A percentile compares a stretch with the other conserved stretches of the same genome.
phyloP scores from a whole-genome alignment of 2,113 vertebrate genomes.

The Sakesphorus luctuosus region DNA sequence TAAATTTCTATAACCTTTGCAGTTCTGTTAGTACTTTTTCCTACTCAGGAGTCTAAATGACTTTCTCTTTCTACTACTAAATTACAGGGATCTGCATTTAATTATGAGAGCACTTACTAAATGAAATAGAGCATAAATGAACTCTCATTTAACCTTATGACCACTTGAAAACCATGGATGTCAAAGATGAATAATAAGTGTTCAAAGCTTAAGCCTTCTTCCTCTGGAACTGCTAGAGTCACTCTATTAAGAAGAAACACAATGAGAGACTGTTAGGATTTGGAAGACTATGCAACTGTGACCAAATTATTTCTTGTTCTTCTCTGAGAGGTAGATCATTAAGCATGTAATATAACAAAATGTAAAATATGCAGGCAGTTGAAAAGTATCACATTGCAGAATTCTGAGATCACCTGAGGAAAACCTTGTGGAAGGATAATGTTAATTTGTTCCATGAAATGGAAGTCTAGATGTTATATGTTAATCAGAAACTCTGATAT shows the following conservation, averaged over 20 bases:
- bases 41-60: constrained; percentile 47
- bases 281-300: not conserved
- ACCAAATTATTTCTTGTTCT: not conserved
- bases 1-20: constrained; percentile 26
- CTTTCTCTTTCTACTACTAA: constrained; percentile 41
- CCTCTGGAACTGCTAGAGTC: not conserved
- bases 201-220: not conserved
- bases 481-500: not conserved
- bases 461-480: not conserved
- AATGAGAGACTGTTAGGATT: not conserved
- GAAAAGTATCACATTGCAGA: not conserved
- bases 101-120: constrained; percentile 42
- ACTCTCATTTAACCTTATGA: constrained; percentile 44
- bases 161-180: constrained; percentile 2
- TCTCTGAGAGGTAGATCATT: not conserved
- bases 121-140: constrained; percentile 44
- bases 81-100: constrained; percentile 48
- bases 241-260: not conserved
- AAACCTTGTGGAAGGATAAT: not conserved
- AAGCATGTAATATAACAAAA: not conserved
- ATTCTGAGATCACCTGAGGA: not conserved
- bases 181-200: constrained; percentile 17
- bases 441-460: not conserved
- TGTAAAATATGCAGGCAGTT: not conserved
- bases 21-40: not conserved